phyloP scores from a whole-genome alignment of 2,113 vertebrate species.

The Trogon melanurus region DNA sequence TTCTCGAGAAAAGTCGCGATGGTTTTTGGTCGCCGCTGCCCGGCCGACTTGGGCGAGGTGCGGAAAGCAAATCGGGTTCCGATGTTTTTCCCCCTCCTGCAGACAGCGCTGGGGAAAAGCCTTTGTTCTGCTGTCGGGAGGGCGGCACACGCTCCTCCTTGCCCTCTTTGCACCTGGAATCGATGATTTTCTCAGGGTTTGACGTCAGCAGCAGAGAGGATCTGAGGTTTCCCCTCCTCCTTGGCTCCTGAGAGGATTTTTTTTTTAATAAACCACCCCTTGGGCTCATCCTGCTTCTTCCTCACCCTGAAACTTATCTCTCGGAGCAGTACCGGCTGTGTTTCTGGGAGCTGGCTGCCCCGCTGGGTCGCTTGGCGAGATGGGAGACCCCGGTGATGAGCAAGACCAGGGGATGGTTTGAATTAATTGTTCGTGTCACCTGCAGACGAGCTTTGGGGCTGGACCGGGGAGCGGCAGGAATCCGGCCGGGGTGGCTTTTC shows the following conservation, averaged over 20 bases:
- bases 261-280: background rate
- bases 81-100: background rate
- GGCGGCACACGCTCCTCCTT: background rate
- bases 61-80: background rate
- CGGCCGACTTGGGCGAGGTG: background rate
- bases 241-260: background rate
- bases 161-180: background rate
- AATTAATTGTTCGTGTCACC: background rate
- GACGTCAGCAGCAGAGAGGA: fast-evolving
- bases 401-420: background rate
- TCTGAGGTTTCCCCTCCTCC: background rate
- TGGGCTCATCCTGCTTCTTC: background rate
- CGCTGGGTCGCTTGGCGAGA: background rate
- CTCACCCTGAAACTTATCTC: background rate
- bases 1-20: fast-evolving
- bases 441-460: background rate
- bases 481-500: background rate
- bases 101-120: background rate
- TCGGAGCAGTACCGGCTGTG: fast-evolving
- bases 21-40: too few relatives aligned
- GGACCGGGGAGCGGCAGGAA: background rate
- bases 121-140: background rate
- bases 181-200: fast-evolving
- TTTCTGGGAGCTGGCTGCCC: background rate
- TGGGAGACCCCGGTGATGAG: background rate